phyloP scores from a whole-genome alignment of 2,797 vertebrate species.

The Hyperoplus immaculatus region DNA sequence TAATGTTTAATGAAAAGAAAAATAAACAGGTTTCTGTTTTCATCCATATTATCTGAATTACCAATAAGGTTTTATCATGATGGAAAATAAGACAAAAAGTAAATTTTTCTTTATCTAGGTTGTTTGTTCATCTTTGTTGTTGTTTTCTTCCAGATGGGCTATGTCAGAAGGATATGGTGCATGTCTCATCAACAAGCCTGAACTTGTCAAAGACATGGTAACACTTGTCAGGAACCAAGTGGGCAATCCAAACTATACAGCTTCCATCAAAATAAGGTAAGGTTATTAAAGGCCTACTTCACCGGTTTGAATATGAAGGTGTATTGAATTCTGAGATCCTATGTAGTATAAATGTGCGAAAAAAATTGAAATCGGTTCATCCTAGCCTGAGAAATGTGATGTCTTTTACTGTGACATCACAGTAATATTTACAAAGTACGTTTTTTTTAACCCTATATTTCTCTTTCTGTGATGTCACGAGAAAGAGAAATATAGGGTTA shows the following conservation, averaged over 20 bases:
- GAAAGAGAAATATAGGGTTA: no score
- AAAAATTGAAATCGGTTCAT: no score
- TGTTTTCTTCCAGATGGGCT: conserved; percentile 90
- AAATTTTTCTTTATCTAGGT: not conserved
- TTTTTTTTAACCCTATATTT: no score
- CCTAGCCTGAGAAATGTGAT: no score
- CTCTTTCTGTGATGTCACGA: no score
- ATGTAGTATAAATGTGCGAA: no score
- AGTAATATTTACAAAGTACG: no score
- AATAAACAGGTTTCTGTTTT: not conserved
- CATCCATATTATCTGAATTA: not conserved
- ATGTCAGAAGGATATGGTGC: conserved; percentile 96
- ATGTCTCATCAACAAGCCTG: conserved; percentile 96
- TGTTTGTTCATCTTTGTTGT: conserved; percentile 11
- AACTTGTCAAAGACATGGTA: conserved; percentile 95
- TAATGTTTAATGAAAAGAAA: not conserved
- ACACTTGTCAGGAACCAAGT: conserved; percentile 92
- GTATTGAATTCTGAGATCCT: no score
- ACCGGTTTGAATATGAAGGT: no score
- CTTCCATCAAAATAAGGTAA: conserved; percentile 97
- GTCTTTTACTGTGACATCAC: no score
- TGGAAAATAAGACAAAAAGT: not conserved
- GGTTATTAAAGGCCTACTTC: no score
- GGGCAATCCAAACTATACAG: conserved; percentile 89
- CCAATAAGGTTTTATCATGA: not conserved